Evolutionary conservation across 2,888 invertebrate species (phyloP).

Genomic region (Sinohyriopsis cumingii): DNA sequence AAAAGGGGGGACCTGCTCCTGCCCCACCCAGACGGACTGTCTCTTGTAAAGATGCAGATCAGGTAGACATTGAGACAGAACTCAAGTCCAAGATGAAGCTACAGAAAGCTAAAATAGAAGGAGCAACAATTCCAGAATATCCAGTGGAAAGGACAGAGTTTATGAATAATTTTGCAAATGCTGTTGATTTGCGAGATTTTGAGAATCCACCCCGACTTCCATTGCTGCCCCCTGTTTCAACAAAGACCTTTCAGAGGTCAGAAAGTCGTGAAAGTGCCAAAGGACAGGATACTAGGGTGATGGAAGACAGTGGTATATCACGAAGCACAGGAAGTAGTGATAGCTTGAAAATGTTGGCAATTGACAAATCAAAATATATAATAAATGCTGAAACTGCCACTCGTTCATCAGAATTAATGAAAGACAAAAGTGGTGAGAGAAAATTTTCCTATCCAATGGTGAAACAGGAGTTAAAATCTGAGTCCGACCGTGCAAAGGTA

Average conservation of each 20-base stretch:
- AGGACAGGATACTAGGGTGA: conserved; percentile 25
- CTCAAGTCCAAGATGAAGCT: conserved; percentile 63
- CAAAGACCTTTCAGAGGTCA: conserved; percentile 43
- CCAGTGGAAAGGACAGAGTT: conserved; percentile 41
- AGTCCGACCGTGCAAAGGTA: conserved; percentile 34
- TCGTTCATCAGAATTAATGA: conserved; percentile 43
- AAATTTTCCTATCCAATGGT: conserved; percentile 50
- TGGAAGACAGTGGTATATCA: conserved; percentile 53
- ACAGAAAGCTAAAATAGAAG: conserved; percentile 64
- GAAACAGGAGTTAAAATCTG: conserved; percentile 38
- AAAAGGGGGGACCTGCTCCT: conserved; percentile 54
- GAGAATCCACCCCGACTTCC: conserved; percentile 33
- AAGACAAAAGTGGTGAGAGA: conserved; percentile 44
- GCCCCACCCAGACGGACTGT: conserved; percentile 89
- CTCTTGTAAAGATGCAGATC: conserved; percentile 31
- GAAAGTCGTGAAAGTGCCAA: conserved; percentile 31
- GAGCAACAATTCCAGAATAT: conserved; percentile 51
- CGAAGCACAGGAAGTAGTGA: conserved; percentile 54
- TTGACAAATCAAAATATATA: conserved; percentile 63
- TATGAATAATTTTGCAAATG: conserved; percentile 37
- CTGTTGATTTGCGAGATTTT: conserved; percentile 27
- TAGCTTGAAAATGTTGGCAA: conserved; percentile 58
- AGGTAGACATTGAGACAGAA: conserved; percentile 54
- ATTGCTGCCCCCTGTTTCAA: conserved; percentile 39
- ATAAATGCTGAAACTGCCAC: conserved; percentile 57